Base-by-base conservation (phyloP, 2,797 vertebrate genomes). In the Ataeniobius toweri region DNA sequence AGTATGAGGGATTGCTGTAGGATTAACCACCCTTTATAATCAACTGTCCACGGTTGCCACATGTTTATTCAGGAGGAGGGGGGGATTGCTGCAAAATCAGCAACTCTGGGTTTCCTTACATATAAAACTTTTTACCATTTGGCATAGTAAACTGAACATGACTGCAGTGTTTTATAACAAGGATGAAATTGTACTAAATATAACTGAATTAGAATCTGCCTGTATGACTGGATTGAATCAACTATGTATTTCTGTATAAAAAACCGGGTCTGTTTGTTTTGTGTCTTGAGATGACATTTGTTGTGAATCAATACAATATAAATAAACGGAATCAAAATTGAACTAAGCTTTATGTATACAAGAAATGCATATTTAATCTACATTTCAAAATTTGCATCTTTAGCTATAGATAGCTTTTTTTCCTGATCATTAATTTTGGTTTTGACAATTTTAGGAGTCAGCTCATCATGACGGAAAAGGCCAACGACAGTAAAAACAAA, bases 351-450 rank as follows among this genome's bases (percentile, higher is more conserved):
- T 65, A 71, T 26, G 44, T 20, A 56, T 18, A 63, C 61, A 63
- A 53, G 26, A 20, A 16, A 51, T 39, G 31, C 61, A 65, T 31
- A 39, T 39, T 65, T 36, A 9, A 36, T 63, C 6, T 22, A 22
- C 20, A 6, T 63, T 63, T 4, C 9, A 65, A 65, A 39, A 65
- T 3, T 18, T 39, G 20, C 31, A 65, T 39, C n/a, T 51, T 72
- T 50, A 41, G 61, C n/a, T 31, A 16, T 53, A 0, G 10, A 44
- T 24, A 10, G 22, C 10, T 46, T 6, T 56, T 79, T 53, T 39
- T 26, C 50, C 36, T 85, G 71, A 85, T 85, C 73, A 78, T 83
- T 86, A 72, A 81, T 82, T 88, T 84, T 77, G 69, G 48, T 84
- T 79, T 80, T 75, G 50, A 55, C 80, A 74, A 83, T 81, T 86